Conservation (phyloP, 2,113 vertebrate genomes). For the Podarcis cretensis region DNA sequence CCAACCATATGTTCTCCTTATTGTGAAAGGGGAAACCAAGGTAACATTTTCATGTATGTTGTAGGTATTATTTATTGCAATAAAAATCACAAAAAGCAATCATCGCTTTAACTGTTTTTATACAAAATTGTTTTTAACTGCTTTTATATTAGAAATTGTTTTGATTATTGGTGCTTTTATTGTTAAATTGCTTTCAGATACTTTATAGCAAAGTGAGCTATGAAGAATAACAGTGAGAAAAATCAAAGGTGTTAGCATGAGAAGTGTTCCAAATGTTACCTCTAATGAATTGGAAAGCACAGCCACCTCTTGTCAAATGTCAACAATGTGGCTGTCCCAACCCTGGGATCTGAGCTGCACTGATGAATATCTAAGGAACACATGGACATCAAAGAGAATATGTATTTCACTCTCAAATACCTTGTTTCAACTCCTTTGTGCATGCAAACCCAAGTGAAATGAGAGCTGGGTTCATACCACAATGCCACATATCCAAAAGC, state of each 20-base stretch:
- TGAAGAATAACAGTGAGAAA: slow-evolving; percentile 58
- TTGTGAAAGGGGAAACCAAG: not conserved
- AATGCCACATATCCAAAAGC: not conserved
- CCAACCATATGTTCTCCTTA: not conserved
- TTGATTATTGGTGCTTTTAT: too few relatives aligned
- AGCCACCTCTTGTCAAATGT: not conserved
- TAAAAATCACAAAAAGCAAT: too few relatives aligned
- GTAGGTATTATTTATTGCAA: not conserved
- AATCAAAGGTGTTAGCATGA: slow-evolving; percentile 55
- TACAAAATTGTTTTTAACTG: too few relatives aligned
- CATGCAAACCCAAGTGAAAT: not conserved
- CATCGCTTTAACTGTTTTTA: not conserved
- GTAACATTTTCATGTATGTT: not conserved
- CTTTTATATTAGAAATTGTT: too few relatives aligned
- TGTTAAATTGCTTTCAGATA: too few relatives aligned
- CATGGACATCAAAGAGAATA: not conserved
- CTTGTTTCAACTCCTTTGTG: too few relatives aligned
- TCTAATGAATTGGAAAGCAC: slow-evolving; percentile 9
- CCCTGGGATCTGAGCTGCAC: too few relatives aligned
- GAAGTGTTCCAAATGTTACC: slow-evolving; percentile 49
- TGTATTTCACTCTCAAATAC: not conserved
- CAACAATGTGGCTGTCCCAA: rapidly evolving
- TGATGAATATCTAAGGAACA: too few relatives aligned
- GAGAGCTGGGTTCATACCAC: not conserved
- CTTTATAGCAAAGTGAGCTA: too few relatives aligned